These are phyloP conservation scores for Salvelinus namaycush DNA, from an alignment of 2,113 vertebrate genomes.

Conservation along the genomic window DNA sequence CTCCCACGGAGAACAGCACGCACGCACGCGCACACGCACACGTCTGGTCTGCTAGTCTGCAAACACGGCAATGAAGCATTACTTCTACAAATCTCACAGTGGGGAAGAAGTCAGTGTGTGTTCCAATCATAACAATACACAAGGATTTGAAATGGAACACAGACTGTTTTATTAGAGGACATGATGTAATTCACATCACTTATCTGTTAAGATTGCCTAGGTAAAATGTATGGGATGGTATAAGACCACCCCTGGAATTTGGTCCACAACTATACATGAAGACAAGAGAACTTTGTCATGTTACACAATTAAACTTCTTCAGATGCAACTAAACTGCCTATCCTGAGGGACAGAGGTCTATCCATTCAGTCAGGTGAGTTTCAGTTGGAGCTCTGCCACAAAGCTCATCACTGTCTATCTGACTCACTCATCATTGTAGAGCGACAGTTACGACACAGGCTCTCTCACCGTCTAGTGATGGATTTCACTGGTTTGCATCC, in stretches of 20 bases:
- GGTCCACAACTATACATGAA: no score
- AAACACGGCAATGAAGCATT: not conserved
- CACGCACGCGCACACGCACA: not conserved
- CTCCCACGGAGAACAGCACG: conserved; percentile 3
- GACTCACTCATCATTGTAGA: conserved; percentile 46
- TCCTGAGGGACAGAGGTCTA: conserved; percentile 5
- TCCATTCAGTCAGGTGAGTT: conserved; percentile 34
- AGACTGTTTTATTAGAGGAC: no score
- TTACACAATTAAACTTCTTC: conserved; percentile 9
- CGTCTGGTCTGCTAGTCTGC: not conserved
- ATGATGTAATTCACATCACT: no score
- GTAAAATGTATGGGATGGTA: no score
- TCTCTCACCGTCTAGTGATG: no score
- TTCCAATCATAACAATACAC: not conserved
- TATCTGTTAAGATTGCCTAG: no score
- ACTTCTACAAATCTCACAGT: not conserved
- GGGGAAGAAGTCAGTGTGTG: not conserved
- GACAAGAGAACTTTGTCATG: conserved; percentile 32
- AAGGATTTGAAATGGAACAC: not conserved
- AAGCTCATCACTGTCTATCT: conserved; percentile 29
- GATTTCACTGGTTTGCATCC: no score
- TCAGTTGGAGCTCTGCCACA: conserved; percentile 40
- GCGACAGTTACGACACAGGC: conserved; percentile 17
- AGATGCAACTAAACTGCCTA: conserved; percentile 1
- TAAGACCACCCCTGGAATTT: no score